Evolutionary conservation across 2,888 invertebrate species (phyloP), one percentile per base, ranked within the genome.

Genomic region (Drosophila prolongata): DNA sequence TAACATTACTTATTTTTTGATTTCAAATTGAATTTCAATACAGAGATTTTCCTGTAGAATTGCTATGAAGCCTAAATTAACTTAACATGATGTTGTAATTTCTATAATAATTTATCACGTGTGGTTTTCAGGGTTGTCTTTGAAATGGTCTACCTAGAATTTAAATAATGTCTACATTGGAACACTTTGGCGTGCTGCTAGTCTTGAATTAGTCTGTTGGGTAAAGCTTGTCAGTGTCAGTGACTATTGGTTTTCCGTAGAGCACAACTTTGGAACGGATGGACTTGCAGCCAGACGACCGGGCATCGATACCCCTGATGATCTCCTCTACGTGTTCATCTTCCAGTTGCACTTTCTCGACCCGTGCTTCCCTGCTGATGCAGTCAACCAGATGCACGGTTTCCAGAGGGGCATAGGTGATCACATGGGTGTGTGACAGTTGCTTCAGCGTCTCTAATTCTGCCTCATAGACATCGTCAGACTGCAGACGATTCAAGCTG

Each of bases 211-310:
- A 49, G 16, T 49, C 49, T 11, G 16, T 35, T 35, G 49, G 1
- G 16, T 19, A 4, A 16, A 4, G 8, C 1, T 2, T 1, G 35
- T 35, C 4, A 13, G 13, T 6, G 3, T 35, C 16, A 6, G 14
- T 5, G 34, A 6, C 11, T 19, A 43, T 14, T 34, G 47, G 47
- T 16, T 35, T 49, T 16, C 49, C 49, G 49, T 35, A 49, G 16
- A 49, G 49, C 35, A 49, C 13, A 8, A 49, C 49, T 19, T 49
- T 49, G 16, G 49, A 16, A 54, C 80, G 80, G 6, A 91, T 90
- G 16, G 82, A 82, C 75, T 92, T 92, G 77, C 92, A 92, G 0
- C 92, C 92, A 0, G 91, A 90, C 13, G 69, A 67, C 0, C 43
- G 16, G 0, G 78, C 78, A 66, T 91, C 83, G 34, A 85, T 84